phyloP scores from a whole-genome alignment of 2,113 vertebrate species.

The Lichenostomus cassidix region DNA sequence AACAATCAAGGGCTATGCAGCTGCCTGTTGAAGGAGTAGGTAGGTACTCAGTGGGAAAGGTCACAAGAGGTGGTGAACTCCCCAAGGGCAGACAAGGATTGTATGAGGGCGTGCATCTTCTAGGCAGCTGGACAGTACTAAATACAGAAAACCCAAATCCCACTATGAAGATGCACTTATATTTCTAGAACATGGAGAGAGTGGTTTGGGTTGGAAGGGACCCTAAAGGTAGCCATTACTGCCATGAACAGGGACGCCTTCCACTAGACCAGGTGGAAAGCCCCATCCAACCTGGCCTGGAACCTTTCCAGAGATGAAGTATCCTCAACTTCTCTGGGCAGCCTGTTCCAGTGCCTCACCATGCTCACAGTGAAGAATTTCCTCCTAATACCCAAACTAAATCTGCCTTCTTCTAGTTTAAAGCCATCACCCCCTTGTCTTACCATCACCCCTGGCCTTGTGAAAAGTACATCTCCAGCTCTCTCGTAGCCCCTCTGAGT shows the following conservation, averaged over 20 bases:
- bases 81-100: neutral
- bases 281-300: neutral
- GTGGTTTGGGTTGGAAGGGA: neutral
- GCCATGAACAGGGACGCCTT: neutral
- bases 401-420: neutral
- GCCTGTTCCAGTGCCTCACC: neutral
- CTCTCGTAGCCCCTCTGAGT: neutral
- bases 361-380: neutral
- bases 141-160: neutral
- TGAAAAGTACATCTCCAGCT: neutral
- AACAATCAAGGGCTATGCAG: neutral
- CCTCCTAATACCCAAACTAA: neutral
- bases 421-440: neutral
- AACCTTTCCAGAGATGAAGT: neutral
- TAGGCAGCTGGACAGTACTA: neutral
- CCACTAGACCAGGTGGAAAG: neutral
- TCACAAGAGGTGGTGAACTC: neutral
- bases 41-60: neutral
- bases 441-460: neutral
- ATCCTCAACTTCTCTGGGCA: neutral
- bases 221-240: neutral
- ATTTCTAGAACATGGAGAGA: neutral
- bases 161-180: neutral
- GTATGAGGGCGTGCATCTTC: fast-evolving
- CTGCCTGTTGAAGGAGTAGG: neutral